These are phyloP conservation scores for Cranoglanis bouderius DNA, from an alignment of 2,113 vertebrate genomes.

Conservation along the genomic window DNA sequence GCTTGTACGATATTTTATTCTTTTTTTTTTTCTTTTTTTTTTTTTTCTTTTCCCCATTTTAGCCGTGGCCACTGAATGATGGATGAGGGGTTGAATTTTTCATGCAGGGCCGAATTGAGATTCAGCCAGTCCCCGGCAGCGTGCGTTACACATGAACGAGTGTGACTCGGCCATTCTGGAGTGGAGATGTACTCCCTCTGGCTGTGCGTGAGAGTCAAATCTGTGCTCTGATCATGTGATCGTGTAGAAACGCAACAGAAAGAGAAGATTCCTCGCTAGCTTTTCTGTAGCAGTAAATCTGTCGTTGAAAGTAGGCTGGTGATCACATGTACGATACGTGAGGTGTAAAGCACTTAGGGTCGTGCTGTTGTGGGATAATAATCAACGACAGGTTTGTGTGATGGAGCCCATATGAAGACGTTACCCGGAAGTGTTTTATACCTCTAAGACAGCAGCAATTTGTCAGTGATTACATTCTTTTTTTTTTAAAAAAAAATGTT, in stretches of 20 bases:
- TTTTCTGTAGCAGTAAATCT: background rate
- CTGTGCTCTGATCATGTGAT: background rate
- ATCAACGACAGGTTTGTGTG: background rate
- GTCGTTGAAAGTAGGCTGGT: background rate
- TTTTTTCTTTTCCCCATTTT: too few relatives aligned
- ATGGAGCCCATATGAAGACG: too few relatives aligned
- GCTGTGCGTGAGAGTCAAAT: background rate
- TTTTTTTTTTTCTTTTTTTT: background rate
- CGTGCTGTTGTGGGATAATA: background rate
- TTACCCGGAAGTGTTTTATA: too few relatives aligned
- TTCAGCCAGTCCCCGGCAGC: conserved; percentile 15
- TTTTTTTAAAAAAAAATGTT: too few relatives aligned
- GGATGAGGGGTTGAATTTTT: conserved; percentile 40
- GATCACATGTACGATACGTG: background rate
- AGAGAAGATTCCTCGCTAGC: background rate
- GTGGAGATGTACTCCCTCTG: conserved; percentile 1
- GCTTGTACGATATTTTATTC: conserved; percentile 6
- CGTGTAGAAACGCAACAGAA: too few relatives aligned
- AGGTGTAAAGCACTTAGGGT: background rate
- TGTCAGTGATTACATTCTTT: background rate
- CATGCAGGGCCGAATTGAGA: conserved; percentile 21
- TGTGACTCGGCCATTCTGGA: background rate
- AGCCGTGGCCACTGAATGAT: conserved; percentile 16
- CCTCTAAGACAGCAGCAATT: too few relatives aligned
- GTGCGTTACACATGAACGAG: background rate